These are phyloP conservation scores for Astropecten irregularis DNA, from an alignment of 53 echinoderm and acorn worm species.

Conservation along the genomic window DNA sequence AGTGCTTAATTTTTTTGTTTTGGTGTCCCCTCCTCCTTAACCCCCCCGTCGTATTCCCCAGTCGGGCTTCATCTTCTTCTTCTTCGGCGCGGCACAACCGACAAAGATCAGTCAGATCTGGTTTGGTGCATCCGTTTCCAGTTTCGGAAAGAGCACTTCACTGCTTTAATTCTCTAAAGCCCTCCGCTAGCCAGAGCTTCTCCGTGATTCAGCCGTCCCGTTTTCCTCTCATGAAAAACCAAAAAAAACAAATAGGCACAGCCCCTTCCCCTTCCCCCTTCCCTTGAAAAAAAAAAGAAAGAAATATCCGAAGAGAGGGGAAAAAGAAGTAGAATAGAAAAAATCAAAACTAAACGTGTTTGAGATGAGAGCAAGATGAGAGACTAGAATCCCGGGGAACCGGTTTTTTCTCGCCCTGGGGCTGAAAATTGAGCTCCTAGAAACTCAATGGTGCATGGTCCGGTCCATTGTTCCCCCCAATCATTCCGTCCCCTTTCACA, in stretches of 20 bases:
- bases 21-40: background rate
- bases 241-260: too few species aligned
- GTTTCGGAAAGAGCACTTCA: slow-evolving; percentile 35
- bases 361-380: too few species aligned
- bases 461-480: background rate
- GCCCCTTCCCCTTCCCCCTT: too few species aligned
- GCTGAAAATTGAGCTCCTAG: slow-evolving; percentile 12
- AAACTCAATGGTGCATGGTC: slow-evolving; percentile 48
- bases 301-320: background rate
- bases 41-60: background rate
- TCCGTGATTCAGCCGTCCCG: background rate
- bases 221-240: too few species aligned
- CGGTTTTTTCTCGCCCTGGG: too few species aligned
- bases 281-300: background rate
- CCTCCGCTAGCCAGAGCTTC: background rate
- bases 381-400: too few species aligned
- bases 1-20: background rate
- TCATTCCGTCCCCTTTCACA: background rate
- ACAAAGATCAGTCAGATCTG: slow-evolving; percentile 36
- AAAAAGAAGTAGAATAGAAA: too few species aligned
- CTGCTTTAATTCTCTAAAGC: slow-evolving; percentile 44
- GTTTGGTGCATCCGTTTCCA: slow-evolving; percentile 31
- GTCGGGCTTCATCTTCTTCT: background rate
- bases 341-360: too few species aligned
- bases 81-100: background rate